phyloP scores from a whole-genome alignment of 2,888 invertebrate species.

The Scaptomyza caliginosa region DNA sequence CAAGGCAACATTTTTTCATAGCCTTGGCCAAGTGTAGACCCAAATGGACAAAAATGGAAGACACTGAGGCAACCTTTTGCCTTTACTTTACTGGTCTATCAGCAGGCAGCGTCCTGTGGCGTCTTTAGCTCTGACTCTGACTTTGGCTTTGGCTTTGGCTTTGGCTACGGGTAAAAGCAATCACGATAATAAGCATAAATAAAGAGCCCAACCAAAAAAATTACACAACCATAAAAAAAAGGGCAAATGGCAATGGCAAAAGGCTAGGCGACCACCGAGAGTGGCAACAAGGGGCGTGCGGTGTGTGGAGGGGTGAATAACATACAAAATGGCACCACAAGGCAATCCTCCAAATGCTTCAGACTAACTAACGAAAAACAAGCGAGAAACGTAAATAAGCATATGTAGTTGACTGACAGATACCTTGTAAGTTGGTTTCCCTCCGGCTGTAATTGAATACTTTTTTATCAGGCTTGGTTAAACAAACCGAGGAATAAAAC shows the following conservation, averaged over 20 bases:
- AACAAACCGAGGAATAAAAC: too few species aligned
- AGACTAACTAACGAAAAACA: constrained; percentile 17
- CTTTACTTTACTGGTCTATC: too few species aligned
- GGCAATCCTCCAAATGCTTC: constrained; percentile 42
- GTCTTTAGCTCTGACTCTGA: constrained; percentile 12
- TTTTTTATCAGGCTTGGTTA: too few species aligned
- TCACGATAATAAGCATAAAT: constrained; percentile 78
- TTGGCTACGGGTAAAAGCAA: constrained; percentile 58
- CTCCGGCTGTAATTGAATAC: too few species aligned
- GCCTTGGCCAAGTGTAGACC: constrained; percentile 7
- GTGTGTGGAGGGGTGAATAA: neutral
- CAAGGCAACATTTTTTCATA: constrained; percentile 26
- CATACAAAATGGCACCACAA: constrained; percentile 51
- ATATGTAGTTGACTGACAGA: neutral
- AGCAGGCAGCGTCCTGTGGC: constrained; percentile 30
- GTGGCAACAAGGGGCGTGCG: neutral
- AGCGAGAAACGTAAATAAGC: neutral
- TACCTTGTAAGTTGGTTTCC: constrained; percentile 7
- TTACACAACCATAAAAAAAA: constrained; percentile 75
- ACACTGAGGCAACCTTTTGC: too few species aligned
- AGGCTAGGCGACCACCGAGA: constrained; percentile 12
- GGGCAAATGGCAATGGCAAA: constrained; percentile 47
- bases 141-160: constrained; percentile 6
- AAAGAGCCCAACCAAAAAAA: constrained; percentile 69
- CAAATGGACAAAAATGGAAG: constrained; percentile 11